phyloP scores from a whole-genome alignment of 2,113 vertebrate species.

The Galbula dea region DNA sequence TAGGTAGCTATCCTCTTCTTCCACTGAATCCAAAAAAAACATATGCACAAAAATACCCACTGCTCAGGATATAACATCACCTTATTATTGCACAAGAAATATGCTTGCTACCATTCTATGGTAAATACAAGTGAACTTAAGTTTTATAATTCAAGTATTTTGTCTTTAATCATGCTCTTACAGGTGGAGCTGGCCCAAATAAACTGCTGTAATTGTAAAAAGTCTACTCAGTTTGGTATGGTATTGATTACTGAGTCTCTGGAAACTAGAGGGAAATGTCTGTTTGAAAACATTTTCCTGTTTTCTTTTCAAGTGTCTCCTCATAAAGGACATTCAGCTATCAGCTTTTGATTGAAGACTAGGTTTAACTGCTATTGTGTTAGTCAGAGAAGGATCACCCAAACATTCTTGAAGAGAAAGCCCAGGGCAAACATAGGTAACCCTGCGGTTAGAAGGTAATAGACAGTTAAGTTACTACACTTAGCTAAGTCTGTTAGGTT shows the following conservation, averaged over 20 bases:
- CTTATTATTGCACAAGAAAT: background rate
- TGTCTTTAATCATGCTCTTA: background rate
- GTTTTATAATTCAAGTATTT: background rate
- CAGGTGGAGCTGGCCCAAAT: background rate
- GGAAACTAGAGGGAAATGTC: background rate
- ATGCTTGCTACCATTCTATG: background rate
- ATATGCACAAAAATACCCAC: background rate
- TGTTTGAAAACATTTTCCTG: background rate
- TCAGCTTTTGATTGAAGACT: background rate
- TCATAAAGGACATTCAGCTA: background rate
- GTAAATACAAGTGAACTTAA: background rate
- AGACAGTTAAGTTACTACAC: background rate
- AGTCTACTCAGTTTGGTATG: background rate
- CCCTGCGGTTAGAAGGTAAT: background rate
- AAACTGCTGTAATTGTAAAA: background rate
- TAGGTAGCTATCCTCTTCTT: background rate
- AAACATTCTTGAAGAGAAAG: background rate
- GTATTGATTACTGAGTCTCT: background rate
- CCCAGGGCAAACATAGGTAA: background rate
- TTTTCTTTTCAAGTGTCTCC: background rate
- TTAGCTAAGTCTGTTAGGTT: background rate
- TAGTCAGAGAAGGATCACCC: background rate
- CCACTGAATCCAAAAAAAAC: fast-evolving
- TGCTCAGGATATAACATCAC: background rate
- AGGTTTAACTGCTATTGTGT: background rate